A percentile compares a stretch with the other conserved stretches of the same genome.
phyloP scores from a whole-genome alignment of 2,113 vertebrate genomes.

The Pseudois nayaur region DNA sequence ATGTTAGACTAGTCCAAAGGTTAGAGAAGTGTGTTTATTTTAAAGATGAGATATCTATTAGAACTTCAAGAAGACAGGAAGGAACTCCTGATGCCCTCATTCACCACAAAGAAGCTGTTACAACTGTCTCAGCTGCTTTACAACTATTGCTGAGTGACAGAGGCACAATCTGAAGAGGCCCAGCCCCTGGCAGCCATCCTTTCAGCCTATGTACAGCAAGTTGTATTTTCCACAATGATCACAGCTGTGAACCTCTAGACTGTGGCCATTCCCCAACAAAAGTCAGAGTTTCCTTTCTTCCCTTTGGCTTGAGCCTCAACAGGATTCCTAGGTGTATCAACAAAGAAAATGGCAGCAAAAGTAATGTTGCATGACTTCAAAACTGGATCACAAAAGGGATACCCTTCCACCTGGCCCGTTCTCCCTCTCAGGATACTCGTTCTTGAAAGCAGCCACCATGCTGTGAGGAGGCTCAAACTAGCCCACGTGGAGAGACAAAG shows the following conservation, averaged over 20 bases:
- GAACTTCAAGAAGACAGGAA: neutral
- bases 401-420: neutral
- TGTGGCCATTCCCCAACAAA: neutral
- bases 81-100: neutral
- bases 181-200: neutral
- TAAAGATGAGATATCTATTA: neutral
- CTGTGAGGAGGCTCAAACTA: neutral
- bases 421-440: neutral
- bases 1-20: neutral
- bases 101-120: neutral
- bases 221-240: constrained; percentile 1
- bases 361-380: neutral
- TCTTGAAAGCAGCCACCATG: neutral
- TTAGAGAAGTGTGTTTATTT: neutral
- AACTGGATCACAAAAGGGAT: neutral
- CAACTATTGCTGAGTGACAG: neutral
- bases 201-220: neutral
- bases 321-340: neutral
- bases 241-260: neutral
- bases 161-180: constrained; percentile 15
- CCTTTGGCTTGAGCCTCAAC: neutral
- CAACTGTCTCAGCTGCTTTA: neutral
- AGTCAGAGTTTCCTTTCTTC: neutral
- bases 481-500: neutral
- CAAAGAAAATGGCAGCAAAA: neutral